Evolutionary conservation across 1,140 invertebrate genomes (phyloP).

Genomic region (Drosophila eugracilis): DNA sequence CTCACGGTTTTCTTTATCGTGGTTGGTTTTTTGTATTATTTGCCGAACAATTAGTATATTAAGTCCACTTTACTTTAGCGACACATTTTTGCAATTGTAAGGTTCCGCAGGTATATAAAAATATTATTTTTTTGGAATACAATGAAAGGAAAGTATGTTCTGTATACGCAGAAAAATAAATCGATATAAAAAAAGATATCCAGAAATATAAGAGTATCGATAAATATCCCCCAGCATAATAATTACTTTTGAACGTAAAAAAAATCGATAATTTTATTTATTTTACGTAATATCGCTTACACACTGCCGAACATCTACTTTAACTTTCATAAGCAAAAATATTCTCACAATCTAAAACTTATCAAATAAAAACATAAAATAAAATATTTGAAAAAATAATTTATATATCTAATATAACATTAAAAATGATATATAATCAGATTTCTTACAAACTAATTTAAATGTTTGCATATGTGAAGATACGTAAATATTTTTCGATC

Average conservation of each 20-base stretch:
- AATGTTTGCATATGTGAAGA: no score
- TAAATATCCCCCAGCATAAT: not conserved
- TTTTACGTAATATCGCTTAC: not conserved
- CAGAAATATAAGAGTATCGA: conserved; percentile 2
- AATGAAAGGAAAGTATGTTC: conserved; percentile 31
- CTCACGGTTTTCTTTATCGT: conserved; percentile 4
- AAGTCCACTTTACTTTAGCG: not conserved
- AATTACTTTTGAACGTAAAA: not conserved
- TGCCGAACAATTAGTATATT: not conserved
- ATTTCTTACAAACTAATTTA: no score
- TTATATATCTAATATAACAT: no score
- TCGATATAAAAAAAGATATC: conserved; percentile 7
- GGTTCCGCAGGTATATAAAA: not conserved
- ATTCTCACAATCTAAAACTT: no score
- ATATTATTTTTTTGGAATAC: conserved; percentile 18
- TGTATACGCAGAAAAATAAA: conserved; percentile 36
- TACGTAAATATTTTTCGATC: no score
- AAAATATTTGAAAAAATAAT: no score
- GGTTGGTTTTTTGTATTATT: not conserved
- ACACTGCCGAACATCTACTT: no score
- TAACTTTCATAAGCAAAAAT: no score
- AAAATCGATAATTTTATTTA: conserved; percentile 1
- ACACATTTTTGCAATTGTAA: conserved; percentile 1
- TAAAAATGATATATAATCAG: no score
- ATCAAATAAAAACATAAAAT: no score